phyloP scores from a whole-genome alignment of 2,888 invertebrate genomes.

The Drosophila diplacantha region DNA sequence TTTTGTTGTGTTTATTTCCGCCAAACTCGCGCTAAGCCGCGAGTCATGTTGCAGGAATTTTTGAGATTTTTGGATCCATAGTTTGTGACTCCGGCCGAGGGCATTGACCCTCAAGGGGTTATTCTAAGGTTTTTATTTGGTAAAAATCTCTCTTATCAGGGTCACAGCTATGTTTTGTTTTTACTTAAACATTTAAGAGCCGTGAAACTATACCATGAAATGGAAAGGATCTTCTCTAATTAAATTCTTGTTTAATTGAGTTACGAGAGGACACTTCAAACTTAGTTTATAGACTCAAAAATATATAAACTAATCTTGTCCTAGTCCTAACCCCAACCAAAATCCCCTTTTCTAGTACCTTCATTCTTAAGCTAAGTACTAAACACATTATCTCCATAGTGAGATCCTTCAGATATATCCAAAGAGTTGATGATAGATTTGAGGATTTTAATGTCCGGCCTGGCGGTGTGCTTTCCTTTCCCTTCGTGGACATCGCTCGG shows the following conservation, averaged over 20 bases:
- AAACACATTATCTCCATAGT: neutral
- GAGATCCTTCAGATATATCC: neutral
- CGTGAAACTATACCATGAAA: neutral
- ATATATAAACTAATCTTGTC: too few species aligned
- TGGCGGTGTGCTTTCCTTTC: neutral
- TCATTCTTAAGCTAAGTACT: neutral
- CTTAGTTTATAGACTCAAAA: neutral
- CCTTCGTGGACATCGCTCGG: neutral
- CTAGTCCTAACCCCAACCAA: neutral
- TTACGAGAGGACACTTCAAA: neutral
- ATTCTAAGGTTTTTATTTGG: neutral
- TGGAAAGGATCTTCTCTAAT: neutral
- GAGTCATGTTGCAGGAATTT: constrained; percentile 8
- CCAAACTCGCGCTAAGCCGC: neutral
- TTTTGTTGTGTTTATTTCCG: constrained; percentile 1
- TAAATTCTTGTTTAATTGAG: neutral
- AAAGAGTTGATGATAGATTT: neutral
- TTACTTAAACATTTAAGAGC: neutral
- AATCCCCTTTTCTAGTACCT: neutral
- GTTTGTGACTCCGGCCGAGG: neutral
- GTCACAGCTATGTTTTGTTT: neutral
- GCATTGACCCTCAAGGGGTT: constrained; percentile 1
- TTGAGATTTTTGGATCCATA: constrained; percentile 3
- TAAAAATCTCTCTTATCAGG: neutral
- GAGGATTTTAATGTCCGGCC: neutral